Percentiles rank a stretch among this genome's conserved stretches.
Evolutionary conservation across 2,113 vertebrate species (phyloP).

Genomic region (Felis chaus): DNA sequence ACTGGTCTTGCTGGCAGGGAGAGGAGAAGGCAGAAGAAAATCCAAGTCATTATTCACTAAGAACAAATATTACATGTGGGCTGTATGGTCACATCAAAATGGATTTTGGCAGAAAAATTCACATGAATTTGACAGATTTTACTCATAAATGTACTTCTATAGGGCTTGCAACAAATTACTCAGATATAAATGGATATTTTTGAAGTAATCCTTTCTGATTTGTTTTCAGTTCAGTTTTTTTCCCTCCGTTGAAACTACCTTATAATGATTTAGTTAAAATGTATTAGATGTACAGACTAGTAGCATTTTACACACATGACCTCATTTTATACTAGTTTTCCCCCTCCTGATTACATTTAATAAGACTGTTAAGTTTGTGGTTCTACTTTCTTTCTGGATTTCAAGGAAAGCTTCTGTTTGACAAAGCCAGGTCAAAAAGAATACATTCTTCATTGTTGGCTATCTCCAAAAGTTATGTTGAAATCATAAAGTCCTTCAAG

Average conservation of each 20-base stretch:
- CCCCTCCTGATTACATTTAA: background rate
- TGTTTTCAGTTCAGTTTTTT: background rate
- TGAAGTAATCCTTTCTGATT: conserved; percentile 56
- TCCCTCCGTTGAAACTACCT: background rate
- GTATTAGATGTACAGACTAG: background rate
- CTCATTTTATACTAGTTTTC: conserved; percentile 36
- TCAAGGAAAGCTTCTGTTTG: conserved; percentile 19
- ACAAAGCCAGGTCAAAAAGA: background rate
- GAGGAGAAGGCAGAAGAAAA: conserved; percentile 42
- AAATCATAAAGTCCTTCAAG: conserved; percentile 25
- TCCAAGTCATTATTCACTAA: conserved; percentile 8
- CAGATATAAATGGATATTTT: conserved; percentile 46
- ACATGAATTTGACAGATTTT: conserved; percentile 52
- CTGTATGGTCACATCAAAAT: background rate
- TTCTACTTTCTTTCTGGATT: conserved; percentile 18
- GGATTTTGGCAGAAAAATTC: conserved; percentile 41
- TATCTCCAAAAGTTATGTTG: background rate
- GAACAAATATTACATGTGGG: conserved; percentile 35
- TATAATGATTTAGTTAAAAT: background rate
- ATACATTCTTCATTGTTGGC: conserved; percentile 3
- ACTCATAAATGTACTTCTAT: conserved; percentile 8
- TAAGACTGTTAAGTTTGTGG: background rate
- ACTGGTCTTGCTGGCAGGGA: background rate
- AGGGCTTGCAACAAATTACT: background rate
- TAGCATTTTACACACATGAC: background rate